These are phyloP conservation scores for Caranx melampygus DNA, from an alignment of 2,113 vertebrate genomes.

Conservation along the genomic window DNA sequence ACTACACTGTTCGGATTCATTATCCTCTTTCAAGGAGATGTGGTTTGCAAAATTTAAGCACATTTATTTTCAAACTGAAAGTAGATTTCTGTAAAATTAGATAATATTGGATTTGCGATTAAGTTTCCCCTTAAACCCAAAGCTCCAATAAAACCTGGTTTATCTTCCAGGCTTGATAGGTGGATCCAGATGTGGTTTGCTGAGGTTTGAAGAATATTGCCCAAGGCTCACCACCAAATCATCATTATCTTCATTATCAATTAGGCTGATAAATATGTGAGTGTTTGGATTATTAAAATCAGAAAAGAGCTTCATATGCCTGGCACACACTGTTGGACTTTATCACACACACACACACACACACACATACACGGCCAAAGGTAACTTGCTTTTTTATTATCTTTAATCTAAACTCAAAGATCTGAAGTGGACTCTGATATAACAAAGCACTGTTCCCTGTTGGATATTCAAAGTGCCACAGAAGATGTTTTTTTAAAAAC, in stretches of 20 bases:
- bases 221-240: not conserved
- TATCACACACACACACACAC: not conserved
- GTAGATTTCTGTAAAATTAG: not conserved
- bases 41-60: conserved; percentile 10
- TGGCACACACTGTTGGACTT: too few relatives aligned
- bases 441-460: too few relatives aligned
- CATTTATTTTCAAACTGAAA: not conserved
- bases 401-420: too few relatives aligned
- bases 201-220: not conserved
- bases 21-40: not conserved
- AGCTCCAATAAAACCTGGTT: not conserved
- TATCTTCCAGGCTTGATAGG: not conserved
- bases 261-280: not conserved
- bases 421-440: too few relatives aligned
- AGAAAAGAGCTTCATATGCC: not conserved
- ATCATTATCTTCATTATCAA: not conserved
- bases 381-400: not conserved
- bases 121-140: not conserved
- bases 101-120: not conserved
- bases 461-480: too few relatives aligned
- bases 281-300: not conserved
- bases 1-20: not conserved
- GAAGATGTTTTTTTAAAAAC: too few relatives aligned
- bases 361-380: not conserved
- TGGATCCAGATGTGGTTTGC: not conserved